Conservation (phyloP, 2,888 invertebrate species). For the Allygus modestus region DNA sequence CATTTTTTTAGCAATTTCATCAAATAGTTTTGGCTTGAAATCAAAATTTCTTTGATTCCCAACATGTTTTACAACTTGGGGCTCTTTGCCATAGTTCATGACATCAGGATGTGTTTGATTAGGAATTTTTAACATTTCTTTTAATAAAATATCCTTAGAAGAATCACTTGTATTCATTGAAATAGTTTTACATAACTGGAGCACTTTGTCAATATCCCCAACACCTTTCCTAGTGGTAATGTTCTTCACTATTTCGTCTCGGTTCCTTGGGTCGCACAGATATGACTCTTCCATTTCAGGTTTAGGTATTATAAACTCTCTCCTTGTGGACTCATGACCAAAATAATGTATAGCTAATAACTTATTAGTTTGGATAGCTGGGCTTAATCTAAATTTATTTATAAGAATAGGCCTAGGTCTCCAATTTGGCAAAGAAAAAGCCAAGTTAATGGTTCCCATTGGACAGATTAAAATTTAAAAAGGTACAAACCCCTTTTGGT, state of each 20-base stretch:
- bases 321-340: no score
- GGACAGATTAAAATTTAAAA: no score
- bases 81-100: conserved; percentile 78
- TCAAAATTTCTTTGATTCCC: conserved; percentile 77
- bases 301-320: not conserved
- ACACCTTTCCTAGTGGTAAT: conserved; percentile 82
- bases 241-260: conserved; percentile 80
- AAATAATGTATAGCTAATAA: no score
- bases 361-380: no score
- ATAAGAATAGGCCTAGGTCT: no score
- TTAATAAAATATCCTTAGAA: conserved; percentile 74
- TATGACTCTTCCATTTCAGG: conserved; percentile 80
- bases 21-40: conserved; percentile 78
- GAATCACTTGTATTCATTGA: not conserved
- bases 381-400: no score
- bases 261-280: conserved; percentile 80
- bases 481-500: no score
- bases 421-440: no score
- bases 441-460: no score
- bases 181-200: conserved; percentile 74
- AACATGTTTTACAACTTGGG: conserved; percentile 78
- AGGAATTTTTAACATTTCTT: conserved; percentile 84
- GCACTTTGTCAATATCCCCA: conserved; percentile 81
- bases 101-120: conserved; percentile 86
- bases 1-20: conserved; percentile 80